Base-by-base conservation (phyloP, 2,888 invertebrate genomes). In the Mythimna loreyi region DNA sequence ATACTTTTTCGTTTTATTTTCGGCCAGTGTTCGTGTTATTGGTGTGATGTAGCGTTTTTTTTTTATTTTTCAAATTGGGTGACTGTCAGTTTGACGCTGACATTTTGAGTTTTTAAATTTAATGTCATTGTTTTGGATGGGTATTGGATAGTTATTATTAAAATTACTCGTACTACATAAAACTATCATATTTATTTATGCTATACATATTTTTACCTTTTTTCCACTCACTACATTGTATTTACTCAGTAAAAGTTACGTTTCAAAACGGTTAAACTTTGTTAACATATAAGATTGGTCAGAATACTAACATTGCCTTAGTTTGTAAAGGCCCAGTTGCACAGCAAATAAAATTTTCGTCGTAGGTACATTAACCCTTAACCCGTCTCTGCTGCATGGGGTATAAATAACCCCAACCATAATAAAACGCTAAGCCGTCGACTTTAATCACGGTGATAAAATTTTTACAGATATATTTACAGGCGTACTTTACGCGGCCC, bases 381-480 rank as follows among this genome's bases (percentile, higher is more conserved):
- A 87, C 87, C 87, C 84, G 74, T 87, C 77, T 72, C 72, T 70
- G 52, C 67, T 65, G 80, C 73, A 73, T 58, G 63, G 82, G 79
- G 75, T 78, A 74, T 74, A 84, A 82, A 86, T 84, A 81, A 72
- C 73, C 78, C 71, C 72, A 58, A 62, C 75, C 75, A 85, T 87
- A 88, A 88, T 88, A 90, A 91, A 91, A 91, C 70, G 86, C 82
- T 86, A 83, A 86, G 85, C 85, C 84, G 68, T 78, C 85, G 80
- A 84, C 84, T 90, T 90, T 90, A 90, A 91, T 90, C 86, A 86
- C 68, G 67, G 81, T 83, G 82, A 86, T 88, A 89, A 88, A 86
- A 86, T 72, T 58, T 68, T 82, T 84, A 86, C 85, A 81, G 75
- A 77, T 81, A 80, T 80, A 85, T 88, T 79, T 74, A 75, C 53